These are phyloP conservation scores for Lithobius niger DNA, from an alignment of 1,140 invertebrate genomes.

Conservation along the genomic window DNA sequence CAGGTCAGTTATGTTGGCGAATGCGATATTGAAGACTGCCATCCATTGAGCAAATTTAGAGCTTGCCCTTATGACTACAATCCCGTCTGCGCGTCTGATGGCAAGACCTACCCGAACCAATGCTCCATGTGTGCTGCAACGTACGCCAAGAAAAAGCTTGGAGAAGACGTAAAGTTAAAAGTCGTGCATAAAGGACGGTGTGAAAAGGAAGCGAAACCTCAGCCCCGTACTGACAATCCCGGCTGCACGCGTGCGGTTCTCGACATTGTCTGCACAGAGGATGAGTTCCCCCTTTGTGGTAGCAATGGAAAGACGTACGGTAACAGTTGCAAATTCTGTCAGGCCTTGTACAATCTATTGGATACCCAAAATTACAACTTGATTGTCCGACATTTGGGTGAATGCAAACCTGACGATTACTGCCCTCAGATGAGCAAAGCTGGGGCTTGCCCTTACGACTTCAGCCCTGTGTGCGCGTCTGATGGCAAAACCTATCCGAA, in stretches of 20 bases:
- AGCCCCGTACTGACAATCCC: too few species aligned
- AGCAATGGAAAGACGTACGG: conserved; percentile 25
- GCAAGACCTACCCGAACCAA: conserved; percentile 45
- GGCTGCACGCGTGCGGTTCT: too few species aligned
- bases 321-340: conserved; percentile 19
- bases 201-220: too few species aligned
- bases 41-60: neutral
- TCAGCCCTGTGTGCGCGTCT: neutral
- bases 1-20: conserved; percentile 13
- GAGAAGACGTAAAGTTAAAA: neutral
- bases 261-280: too few species aligned
- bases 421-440: neutral
- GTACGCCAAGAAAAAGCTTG: neutral
- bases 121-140: conserved; percentile 21
- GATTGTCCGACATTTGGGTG: neutral
- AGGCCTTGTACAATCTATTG: neutral
- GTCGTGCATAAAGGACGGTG: neutral
- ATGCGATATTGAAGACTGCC: conserved; percentile 2
- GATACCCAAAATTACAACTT: neutral
- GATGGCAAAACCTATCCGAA: neutral
- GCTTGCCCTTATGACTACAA: conserved; percentile 37
- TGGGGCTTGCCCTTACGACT: neutral
- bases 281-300: conserved; percentile 28
- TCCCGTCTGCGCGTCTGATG: conserved; percentile 54
- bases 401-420: neutral